Evolutionary conservation across 2,797 vertebrate species (phyloP), one percentile per base, ranked within the genome.

Genomic region (Acomys russatus): DNA sequence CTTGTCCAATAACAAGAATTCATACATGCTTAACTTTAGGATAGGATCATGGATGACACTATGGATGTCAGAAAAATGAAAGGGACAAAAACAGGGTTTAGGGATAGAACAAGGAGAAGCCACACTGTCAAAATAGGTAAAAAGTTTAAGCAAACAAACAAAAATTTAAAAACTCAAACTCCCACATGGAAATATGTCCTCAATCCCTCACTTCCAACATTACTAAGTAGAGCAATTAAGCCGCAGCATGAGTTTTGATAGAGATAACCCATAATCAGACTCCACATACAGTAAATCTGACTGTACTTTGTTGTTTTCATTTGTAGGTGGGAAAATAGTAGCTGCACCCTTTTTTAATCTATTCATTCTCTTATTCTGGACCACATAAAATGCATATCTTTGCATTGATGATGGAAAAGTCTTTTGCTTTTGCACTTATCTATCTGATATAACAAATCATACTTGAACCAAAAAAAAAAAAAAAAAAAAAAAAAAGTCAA

Each of bases 331-430:
- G 28, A 49, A 17, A 1, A 56, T 10, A 17, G 10, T 83, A 64
- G 1, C 14, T 12, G 9, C 49, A 2, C 51, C 2, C 51, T 91
- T 74, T 85, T 51, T 44, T 25, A 49, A 73, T 61, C 56, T 3
- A 63, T 56, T 86, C 38, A 25, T 61, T 84, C 79, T 44, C 20
- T 82, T 94, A 74, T 28, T 84, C 85, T 73, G 30, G 86, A 66
- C 63, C 30, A 49, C 22, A 44, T 44, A 44, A 83, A 74, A 56
- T 56, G 59, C 9, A 38, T 30, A 33, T 18, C 78, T 76, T 74
- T 92, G 22, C 23, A 70, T 70, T 90, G 12, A 63, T 76, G 54
- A 25, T 7, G 17, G 51, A 79, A 44, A 44, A 44, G 44, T 44
- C 44, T 44, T 44, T 44, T 44, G 44, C 44, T 44, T 44, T 44